phyloP scores from a whole-genome alignment of 2,888 invertebrate genomes.

The Eurytoma californica region DNA sequence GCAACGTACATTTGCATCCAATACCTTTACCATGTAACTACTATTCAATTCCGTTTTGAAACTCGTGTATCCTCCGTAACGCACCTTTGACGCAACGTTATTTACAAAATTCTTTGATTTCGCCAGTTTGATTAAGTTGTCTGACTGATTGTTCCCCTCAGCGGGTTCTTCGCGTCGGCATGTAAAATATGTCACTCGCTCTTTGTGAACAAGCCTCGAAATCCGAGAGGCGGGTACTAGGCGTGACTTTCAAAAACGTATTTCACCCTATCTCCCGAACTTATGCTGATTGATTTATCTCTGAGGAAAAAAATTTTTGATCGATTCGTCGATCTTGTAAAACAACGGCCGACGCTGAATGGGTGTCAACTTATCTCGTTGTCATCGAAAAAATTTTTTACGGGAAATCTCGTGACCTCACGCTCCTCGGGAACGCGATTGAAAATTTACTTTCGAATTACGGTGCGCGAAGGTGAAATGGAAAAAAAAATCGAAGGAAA shows the following conservation, averaged over 20 bases:
- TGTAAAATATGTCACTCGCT: no score
- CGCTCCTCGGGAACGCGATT: not conserved
- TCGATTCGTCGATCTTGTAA: constrained; percentile 32
- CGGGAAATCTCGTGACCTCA: not conserved
- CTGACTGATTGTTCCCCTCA: no score
- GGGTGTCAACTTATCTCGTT: constrained; percentile 32
- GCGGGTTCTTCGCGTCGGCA: no score
- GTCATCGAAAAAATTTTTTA: constrained; percentile 11
- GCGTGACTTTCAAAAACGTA: constrained; percentile 40
- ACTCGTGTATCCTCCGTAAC: no score
- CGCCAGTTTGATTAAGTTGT: no score
- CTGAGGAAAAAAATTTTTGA: constrained; percentile 23
- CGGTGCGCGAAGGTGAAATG: not conserved
- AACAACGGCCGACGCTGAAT: constrained; percentile 30
- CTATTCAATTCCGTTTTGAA: not conserved
- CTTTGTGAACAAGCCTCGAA: no score
- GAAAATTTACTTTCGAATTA: not conserved
- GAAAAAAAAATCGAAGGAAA: not conserved
- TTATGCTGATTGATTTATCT: constrained; percentile 38
- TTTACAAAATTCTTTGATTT: no score
- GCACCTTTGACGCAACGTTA: no score
- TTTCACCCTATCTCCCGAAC: not conserved
- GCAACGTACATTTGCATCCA: not conserved
- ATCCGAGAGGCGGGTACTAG: not conserved
- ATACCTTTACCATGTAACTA: not conserved